A percentile compares a stretch with the other conserved stretches of the same genome.
These are phyloP conservation scores for Bathybates hornii DNA, from an alignment of 2,113 vertebrate genomes.

Conservation along the genomic window DNA sequence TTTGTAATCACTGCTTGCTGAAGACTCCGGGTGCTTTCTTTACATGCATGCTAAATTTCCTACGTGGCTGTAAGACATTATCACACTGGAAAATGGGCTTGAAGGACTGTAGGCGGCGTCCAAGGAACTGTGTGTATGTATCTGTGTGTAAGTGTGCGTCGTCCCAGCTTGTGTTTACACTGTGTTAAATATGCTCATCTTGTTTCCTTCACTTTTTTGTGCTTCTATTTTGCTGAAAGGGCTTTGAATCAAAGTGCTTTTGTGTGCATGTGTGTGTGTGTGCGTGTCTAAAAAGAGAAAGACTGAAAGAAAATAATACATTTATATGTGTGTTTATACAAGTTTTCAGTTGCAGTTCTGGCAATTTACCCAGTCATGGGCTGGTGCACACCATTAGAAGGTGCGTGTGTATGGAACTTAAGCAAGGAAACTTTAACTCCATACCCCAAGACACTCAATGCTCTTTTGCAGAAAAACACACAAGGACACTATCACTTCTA, in stretches of 20 bases:
- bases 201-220: neutral
- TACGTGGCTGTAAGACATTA: slow-evolving; percentile 58
- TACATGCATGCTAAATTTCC: slow-evolving; percentile 36
- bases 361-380: slow-evolving; percentile 33
- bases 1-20: slow-evolving; percentile 13
- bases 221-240: neutral
- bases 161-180: slow-evolving; percentile 27
- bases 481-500: neutral
- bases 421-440: slow-evolving; percentile 32
- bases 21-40: slow-evolving; percentile 13
- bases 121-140: slow-evolving; percentile 16
- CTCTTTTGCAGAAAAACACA: slow-evolving; percentile 1
- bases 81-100: slow-evolving; percentile 64
- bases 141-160: neutral
- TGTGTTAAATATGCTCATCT: slow-evolving; percentile 26
- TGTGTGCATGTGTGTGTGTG: neutral
- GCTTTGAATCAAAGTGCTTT: neutral
- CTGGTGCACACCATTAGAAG: slow-evolving; percentile 39
- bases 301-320: neutral
- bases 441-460: neutral
- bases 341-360: neutral
- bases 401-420: neutral
- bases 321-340: neutral
- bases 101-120: slow-evolving; percentile 18
- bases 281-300: neutral